phyloP scores from a whole-genome alignment of 2,797 vertebrate genomes.

The Aythya fuligula region DNA sequence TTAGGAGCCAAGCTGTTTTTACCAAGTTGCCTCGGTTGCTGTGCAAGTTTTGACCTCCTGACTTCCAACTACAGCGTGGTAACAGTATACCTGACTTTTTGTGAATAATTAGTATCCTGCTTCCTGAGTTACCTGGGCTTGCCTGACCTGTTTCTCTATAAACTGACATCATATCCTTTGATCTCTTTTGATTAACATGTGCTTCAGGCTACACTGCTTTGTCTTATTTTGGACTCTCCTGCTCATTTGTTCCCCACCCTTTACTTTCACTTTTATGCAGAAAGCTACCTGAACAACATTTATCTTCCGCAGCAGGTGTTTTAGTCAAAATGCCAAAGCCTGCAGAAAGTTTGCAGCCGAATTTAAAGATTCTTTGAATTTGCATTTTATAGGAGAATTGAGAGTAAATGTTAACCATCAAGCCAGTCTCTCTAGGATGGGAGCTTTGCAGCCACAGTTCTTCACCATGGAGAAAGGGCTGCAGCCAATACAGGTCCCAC shows the following conservation, averaged over 20 bases:
- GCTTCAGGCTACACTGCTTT: conserved; percentile 75
- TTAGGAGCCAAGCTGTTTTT: conserved; percentile 43
- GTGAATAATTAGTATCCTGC: conserved; percentile 85
- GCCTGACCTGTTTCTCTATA: conserved; percentile 91
- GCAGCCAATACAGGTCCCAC: rapidly evolving
- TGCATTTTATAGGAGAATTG: not conserved
- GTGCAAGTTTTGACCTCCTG: conserved; percentile 77
- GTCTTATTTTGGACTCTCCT: conserved; percentile 61
- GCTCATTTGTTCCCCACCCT: not conserved
- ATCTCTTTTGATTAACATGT: conserved; percentile 75
- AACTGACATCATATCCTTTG: conserved; percentile 85
- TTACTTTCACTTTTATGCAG: conserved; percentile 53
- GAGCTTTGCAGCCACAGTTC: not conserved
- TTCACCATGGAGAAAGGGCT: rapidly evolving
- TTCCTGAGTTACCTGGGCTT: conserved; percentile 88
- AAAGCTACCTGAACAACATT: not conserved
- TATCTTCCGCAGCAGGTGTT: not conserved
- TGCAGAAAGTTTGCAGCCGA: not conserved
- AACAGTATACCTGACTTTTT: conserved; percentile 80
- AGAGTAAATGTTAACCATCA: not conserved
- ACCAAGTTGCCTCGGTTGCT: conserved; percentile 35
- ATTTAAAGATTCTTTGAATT: not conserved
- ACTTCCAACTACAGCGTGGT: conserved; percentile 68
- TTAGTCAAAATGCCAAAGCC: not conserved
- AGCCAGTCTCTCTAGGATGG: not conserved